phyloP scores from a whole-genome alignment of 2,888 invertebrate genomes.

The Cephus sareptanus region DNA sequence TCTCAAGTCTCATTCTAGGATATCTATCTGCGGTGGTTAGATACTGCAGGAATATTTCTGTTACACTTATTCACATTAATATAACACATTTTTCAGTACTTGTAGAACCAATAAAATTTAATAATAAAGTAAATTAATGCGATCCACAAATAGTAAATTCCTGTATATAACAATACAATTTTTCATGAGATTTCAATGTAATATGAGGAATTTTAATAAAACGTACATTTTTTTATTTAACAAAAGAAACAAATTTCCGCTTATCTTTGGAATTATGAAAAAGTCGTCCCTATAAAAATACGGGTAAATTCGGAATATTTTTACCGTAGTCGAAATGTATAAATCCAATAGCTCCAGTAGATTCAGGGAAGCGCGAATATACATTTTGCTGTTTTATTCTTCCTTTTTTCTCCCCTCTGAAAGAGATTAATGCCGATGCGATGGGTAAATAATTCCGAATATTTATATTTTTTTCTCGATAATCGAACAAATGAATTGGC shows the following conservation, averaged over 20 bases:
- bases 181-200: neutral
- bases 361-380: neutral
- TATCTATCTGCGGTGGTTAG: neutral
- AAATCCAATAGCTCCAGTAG: neutral
- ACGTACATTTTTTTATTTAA: neutral
- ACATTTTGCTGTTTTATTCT: neutral
- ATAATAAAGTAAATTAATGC: neutral
- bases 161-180: neutral
- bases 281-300: neutral
- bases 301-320: neutral
- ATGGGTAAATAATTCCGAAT: neutral
- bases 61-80: neutral
- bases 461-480: neutral
- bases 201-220: neutral
- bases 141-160: neutral
- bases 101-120: neutral
- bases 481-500: conserved; percentile 29
- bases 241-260: neutral
- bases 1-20: neutral
- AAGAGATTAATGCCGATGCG: neutral
- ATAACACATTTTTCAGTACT: neutral
- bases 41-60: neutral
- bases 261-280: neutral
- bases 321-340: neutral
- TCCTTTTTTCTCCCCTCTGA: neutral